A percentile compares a stretch with the other conserved stretches of the same genome.
These are phyloP conservation scores for Cygnus olor DNA, from an alignment of 2,797 vertebrate species.

Conservation along the genomic window DNA sequence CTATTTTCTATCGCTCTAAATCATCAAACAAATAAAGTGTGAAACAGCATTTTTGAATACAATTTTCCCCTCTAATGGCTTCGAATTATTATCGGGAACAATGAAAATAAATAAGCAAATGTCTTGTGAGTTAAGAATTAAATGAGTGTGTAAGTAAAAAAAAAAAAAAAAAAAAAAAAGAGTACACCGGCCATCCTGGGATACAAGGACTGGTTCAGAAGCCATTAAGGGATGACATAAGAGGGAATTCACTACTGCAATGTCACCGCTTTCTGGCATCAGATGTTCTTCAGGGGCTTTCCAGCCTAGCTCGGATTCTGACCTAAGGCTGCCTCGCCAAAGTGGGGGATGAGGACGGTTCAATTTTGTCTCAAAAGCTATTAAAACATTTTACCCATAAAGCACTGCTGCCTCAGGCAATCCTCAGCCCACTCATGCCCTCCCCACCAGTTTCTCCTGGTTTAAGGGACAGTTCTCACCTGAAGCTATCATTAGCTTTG, in stretches of 20 bases:
- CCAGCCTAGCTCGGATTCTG: not conserved
- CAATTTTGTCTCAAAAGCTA: not conserved
- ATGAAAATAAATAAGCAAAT: slow-evolving; percentile 82
- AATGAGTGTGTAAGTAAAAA: slow-evolving; percentile 64
- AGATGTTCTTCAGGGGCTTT: not conserved
- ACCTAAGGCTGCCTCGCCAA: not conserved
- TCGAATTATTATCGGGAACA: slow-evolving; percentile 83
- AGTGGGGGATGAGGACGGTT: not conserved
- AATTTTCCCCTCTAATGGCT: slow-evolving; percentile 85
- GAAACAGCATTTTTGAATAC: slow-evolving; percentile 84
- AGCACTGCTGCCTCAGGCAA: not conserved
- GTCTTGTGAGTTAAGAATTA: slow-evolving; percentile 76
- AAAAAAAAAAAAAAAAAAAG: not conserved
- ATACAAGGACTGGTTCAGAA: not conserved
- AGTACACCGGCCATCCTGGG: not conserved
- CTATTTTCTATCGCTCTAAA: slow-evolving; percentile 83
- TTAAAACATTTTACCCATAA: not conserved
- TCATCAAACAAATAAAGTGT: slow-evolving; percentile 87
- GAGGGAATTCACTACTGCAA: not conserved
- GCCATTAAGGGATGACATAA: not conserved
- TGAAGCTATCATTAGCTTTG: not conserved
- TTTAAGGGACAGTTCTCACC: not conserved
- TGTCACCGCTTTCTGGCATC: not conserved
- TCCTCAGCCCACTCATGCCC: fast-evolving
- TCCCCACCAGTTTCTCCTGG: not conserved